Evolutionary conservation across 2,113 vertebrate species (phyloP), one percentile per base, ranked within the genome.

Genomic region (Corythornis cristatus): DNA sequence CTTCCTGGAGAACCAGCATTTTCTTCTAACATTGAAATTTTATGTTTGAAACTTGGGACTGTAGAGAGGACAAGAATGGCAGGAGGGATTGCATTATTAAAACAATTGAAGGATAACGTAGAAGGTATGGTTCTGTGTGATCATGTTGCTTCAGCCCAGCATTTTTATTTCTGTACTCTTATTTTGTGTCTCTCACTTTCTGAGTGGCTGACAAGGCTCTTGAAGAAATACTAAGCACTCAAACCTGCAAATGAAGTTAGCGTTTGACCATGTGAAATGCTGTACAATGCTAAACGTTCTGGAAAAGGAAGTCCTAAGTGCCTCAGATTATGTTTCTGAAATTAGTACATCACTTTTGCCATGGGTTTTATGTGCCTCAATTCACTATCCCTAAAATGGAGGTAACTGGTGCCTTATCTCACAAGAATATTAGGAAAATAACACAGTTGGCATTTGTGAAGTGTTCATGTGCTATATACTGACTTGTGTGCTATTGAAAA

Each of bases 391-490:
- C 31, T 79, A 43, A 93, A 92, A 80, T 87, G 45, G 46, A 80
- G 67, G 85, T 50, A 87, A 58, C 82, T 53, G 51, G 71, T 83
- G 54, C 78, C 71, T 76, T 66, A 53, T 68, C 79, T 93, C 71
- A 61, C 9, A 4, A 61, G 85, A 89, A 46, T 91, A 88, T 94
- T 76, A 68, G 85, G 82, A 89, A 94, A 95, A 93, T 83, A 94
- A 70, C 73, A 77, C 62, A 40, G 48, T 29, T 90, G 84, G 70
- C 62, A 31, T 83, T 76, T 89, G 54, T 85, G 75, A 85, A 76
- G 91, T 60, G 6, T 80, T 93, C 78, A 62, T 76, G 78, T 83
- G 89, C 89, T 93, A 1, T 62, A 23, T 83, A 31, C 54, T 89
- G 84, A 87, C 78, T 72, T 57, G 53, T 64, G 81, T 64, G 81